Evolutionary conservation across 64 coral and sea anemone genomes (phyloP).

Genomic region (Montipora cactus): DNA sequence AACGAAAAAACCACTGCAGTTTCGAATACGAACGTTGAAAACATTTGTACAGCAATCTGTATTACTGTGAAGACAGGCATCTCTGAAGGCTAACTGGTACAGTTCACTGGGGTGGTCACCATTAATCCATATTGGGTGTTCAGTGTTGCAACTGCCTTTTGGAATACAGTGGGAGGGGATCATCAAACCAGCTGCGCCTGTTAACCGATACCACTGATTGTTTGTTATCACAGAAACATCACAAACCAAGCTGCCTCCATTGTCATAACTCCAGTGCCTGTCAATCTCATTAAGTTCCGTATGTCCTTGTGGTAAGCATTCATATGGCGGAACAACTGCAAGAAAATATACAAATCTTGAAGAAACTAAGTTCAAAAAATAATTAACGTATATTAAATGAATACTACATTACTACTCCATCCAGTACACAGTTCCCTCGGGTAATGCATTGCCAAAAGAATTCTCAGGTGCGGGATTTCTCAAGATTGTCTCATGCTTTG

Average conservation of each 20-base stretch:
- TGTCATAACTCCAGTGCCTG: not conserved
- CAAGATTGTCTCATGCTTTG: too few relatives aligned
- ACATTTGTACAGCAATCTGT: constrained; percentile 18
- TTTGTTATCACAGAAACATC: not conserved
- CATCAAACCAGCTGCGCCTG: constrained; percentile 34
- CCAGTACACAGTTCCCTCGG: too few relatives aligned
- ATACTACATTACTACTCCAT: too few relatives aligned
- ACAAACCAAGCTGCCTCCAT: not conserved
- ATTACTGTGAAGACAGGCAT: constrained; percentile 20
- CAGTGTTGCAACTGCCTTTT: constrained; percentile 15
- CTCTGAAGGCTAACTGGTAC: constrained; percentile 9
- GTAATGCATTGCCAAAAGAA: too few relatives aligned
- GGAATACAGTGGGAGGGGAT: constrained; percentile 45
- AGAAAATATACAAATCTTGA: not conserved
- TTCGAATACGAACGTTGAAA: constrained; percentile 16
- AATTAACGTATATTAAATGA: too few relatives aligned
- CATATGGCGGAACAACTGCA: not conserved
- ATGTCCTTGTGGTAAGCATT: not conserved
- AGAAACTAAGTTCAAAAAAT: not conserved
- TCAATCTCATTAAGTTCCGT: not conserved
- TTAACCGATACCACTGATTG: constrained; percentile 61
- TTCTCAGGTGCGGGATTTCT: too few relatives aligned
- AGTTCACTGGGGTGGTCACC: constrained; percentile 23
- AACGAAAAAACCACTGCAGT: constrained; percentile 67
- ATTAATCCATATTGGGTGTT: constrained; percentile 44